A percentile compares a stretch with the other conserved stretches of the same genome.
These are phyloP conservation scores for Pandemis corylana DNA, from an alignment of 2,888 invertebrate genomes.

Conservation along the genomic window DNA sequence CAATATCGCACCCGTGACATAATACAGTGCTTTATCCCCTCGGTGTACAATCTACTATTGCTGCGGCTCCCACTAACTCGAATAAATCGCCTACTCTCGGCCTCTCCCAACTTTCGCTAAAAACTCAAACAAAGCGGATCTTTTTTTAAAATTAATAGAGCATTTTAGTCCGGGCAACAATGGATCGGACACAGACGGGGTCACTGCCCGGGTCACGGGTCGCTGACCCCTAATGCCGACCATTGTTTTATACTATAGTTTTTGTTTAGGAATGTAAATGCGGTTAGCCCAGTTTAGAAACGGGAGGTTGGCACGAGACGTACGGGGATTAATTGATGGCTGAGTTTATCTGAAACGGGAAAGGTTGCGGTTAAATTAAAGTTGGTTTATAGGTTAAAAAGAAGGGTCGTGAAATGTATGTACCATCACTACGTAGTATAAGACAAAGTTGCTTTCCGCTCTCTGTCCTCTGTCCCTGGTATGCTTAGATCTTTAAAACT, in stretches of 20 bases:
- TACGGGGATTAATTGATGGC: not conserved
- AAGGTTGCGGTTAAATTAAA: not conserved
- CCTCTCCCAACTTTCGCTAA: slow-evolving; percentile 36
- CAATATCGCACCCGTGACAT: no score
- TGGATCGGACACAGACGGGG: slow-evolving; percentile 49
- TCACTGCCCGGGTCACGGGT: slow-evolving; percentile 70
- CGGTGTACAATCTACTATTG: no score
- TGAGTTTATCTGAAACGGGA: not conserved
- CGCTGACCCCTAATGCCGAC: slow-evolving; percentile 35
- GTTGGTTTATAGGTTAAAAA: no score
- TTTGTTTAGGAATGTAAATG: slow-evolving; percentile 43
- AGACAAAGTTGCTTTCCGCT: no score
- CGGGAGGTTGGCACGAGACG: slow-evolving; percentile 9
- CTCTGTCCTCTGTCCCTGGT: no score
- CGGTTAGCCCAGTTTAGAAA: slow-evolving; percentile 47
- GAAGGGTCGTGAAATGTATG: no score
- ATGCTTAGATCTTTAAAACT: no score
- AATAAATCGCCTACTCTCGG: no score
- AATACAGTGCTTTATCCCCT: no score
- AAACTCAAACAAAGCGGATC: slow-evolving; percentile 51
- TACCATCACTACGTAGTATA: no score
- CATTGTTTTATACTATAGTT: slow-evolving; percentile 46
- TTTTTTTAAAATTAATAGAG: slow-evolving; percentile 66
- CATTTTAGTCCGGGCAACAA: slow-evolving; percentile 46
- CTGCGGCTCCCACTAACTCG: no score